Evolutionary conservation across 2,797 vertebrate genomes (phyloP), one percentile per base, ranked within the genome.

Genomic region (Rhynchonycteris naso): DNA sequence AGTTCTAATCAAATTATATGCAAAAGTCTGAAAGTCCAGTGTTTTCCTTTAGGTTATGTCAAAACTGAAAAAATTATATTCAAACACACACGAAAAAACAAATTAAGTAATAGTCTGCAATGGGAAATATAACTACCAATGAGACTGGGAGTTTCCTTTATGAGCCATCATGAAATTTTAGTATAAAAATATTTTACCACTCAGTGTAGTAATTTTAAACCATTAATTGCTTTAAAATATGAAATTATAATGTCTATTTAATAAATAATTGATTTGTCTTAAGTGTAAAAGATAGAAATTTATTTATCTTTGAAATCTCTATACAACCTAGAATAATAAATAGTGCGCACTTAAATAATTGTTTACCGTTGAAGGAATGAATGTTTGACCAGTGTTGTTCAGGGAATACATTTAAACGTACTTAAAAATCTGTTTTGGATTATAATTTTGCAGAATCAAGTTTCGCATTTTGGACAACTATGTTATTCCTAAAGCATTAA

Each of bases 361-460:
- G 15, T 47, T 91, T 88, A 78, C 61, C 83, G 18, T 30, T 94
- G 24, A 58, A 65, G 58, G 30, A 76, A 63, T 88, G 21, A 92
- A 81, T 86, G 5, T 68, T 76, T 65, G 61, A 30, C 30, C 61
- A 79, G 9, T 24, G 76, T 47, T 83, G 26, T n/a, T 74, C 38
- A 16, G 35, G n/a, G 61, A 65, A 80, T 68, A 76, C 18, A 65
- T 16, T 78, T 56, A 66, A 92, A 83, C 26, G 61, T 91, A 26
- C 33, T 78, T 72, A 66, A 94, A 95, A 78, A 63, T 65, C 19
- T 69, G 7, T 63, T 89, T 81, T 8, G 4, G 61, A 12, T 58
- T 85, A 74, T 38, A 91, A 74, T 35, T 88, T 95, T 91, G 33
- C 35, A 74, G 35, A 90, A 91, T 72, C 75, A 85, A 90, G 21